Evolutionary conservation across 2,888 invertebrate genomes (phyloP), one percentile per base, ranked within the genome.

Genomic region (Oligia strigilis): DNA sequence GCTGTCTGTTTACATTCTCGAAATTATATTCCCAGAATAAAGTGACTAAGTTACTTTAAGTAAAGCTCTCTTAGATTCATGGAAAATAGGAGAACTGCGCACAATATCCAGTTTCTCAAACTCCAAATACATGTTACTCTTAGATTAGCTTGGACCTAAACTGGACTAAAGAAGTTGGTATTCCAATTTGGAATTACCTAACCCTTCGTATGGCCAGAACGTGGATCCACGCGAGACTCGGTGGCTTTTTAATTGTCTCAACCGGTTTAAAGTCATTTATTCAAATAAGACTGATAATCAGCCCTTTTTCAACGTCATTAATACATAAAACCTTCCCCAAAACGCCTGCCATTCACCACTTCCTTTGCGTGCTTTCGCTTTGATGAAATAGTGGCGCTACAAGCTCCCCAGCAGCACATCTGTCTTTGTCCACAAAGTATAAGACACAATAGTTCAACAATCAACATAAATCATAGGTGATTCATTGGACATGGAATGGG

Each of bases 1-100:
- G 64, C 17, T 29, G 17, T 58, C 29, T 82, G 75, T 75, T 82
- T 58, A 82, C 36, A 66, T 60, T 76, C 60, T 43, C n/a, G 19
- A 66, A 82, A 66, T n/a, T 40, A 52, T 43, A 13, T 75, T 75
- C 9, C 4, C 29, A 58, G 14, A 82, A 40, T 58, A 23, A 64
- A 81, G 11, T 46, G 14, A 29, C 5, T 55, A 46, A 13, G 3
- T 55, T 70, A 64, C 52, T 49, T 55, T 73, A 13, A 64, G 5
- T 23, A 40, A 74, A 82, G 58, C 29, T 40, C 6, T 73, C 17
- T 4, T 60, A 46, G 29, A 66, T n/a, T 36, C 23, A 74, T 36
- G n/a, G 19, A 62, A 81, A 60, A n/a, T 23, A 0, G n/a, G 5
- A 40, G 46, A 75, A 65, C 23, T 75, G 29, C 29, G 23, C 23